A percentile compares a stretch with the other conserved stretches of the same genome.
These are phyloP conservation scores for Colistium nudipinnis DNA, from an alignment of 2,113 vertebrate genomes.

Conservation along the genomic window DNA sequence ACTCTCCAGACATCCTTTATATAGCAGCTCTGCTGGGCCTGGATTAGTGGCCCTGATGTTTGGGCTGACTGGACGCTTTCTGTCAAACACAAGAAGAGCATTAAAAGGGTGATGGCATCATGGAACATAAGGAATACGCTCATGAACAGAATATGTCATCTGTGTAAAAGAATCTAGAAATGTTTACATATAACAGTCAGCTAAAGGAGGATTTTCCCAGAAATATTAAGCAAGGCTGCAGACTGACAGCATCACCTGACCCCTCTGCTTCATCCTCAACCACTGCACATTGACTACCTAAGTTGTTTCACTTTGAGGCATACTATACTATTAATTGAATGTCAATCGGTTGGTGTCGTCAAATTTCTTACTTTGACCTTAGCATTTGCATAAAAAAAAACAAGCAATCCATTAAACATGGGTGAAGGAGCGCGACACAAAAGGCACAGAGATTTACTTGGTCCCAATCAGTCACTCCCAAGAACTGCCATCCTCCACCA, in stretches of 20 bases:
- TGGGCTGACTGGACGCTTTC: not conserved
- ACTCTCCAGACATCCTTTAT: slow-evolving; percentile 36
- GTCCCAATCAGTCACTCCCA: not conserved
- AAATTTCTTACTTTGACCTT: too few relatives aligned
- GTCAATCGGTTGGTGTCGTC: too few relatives aligned
- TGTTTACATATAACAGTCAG: too few relatives aligned
- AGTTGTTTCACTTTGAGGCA: too few relatives aligned
- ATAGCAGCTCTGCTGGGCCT: slow-evolving; percentile 20
- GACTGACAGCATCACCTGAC: too few relatives aligned
- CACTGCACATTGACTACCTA: too few relatives aligned
- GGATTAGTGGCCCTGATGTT: slow-evolving; percentile 20
- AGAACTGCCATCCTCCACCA: not conserved
- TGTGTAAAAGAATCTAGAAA: too few relatives aligned
- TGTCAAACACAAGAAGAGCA: not conserved
- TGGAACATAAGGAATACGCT: not conserved
- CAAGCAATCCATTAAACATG: not conserved
- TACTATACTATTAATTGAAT: too few relatives aligned
- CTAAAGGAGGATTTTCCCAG: too few relatives aligned
- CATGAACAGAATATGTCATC: not conserved
- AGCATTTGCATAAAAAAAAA: not conserved
- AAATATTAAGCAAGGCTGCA: too few relatives aligned
- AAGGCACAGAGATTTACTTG: too few relatives aligned
- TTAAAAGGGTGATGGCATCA: not conserved
- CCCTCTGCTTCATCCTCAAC: too few relatives aligned
- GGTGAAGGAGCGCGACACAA: not conserved